phyloP scores from a whole-genome alignment of 2,888 invertebrate species.

The Parelbella ahira region DNA sequence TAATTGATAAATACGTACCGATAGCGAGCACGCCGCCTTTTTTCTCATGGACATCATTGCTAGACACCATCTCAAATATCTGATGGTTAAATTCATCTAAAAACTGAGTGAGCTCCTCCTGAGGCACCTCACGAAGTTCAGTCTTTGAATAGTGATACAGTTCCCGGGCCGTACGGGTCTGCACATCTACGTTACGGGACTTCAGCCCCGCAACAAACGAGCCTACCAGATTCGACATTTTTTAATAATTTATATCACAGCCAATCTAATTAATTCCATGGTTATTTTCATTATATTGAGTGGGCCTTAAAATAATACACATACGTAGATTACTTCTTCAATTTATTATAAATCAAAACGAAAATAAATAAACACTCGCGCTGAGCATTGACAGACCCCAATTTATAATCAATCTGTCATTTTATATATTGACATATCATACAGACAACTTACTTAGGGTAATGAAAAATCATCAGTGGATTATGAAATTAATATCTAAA shows the following conservation, averaged over 20 bases:
- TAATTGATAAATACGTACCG: conserved; percentile 67
- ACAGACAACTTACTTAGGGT: neutral
- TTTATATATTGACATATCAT: too few species aligned
- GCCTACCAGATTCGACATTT: conserved; percentile 83
- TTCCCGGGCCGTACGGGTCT: conserved; percentile 93
- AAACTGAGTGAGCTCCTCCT: conserved; percentile 93
- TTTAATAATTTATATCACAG: too few species aligned
- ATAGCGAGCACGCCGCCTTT: conserved; percentile 98
- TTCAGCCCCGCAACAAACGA: conserved; percentile 93
- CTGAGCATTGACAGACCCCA: neutral
- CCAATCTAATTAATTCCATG: too few species aligned
- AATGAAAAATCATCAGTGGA: too few species aligned
- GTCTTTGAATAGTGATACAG: conserved; percentile 95
- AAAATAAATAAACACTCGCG: conserved; percentile 12
- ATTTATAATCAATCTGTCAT: neutral
- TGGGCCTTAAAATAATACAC: too few species aligned
- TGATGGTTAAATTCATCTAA: conserved; percentile 97
- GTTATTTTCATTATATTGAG: too few species aligned
- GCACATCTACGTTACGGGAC: conserved; percentile 91
- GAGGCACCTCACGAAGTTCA: conserved; percentile 92
- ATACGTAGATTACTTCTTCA: too few species aligned
- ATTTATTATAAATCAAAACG: too few species aligned
- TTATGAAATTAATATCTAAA: too few species aligned
- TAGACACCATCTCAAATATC: conserved; percentile 97
- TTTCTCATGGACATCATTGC: conserved; percentile 94